Base-by-base conservation (phyloP, 1,140 invertebrate genomes). In the Drosophila lacertosa region DNA sequence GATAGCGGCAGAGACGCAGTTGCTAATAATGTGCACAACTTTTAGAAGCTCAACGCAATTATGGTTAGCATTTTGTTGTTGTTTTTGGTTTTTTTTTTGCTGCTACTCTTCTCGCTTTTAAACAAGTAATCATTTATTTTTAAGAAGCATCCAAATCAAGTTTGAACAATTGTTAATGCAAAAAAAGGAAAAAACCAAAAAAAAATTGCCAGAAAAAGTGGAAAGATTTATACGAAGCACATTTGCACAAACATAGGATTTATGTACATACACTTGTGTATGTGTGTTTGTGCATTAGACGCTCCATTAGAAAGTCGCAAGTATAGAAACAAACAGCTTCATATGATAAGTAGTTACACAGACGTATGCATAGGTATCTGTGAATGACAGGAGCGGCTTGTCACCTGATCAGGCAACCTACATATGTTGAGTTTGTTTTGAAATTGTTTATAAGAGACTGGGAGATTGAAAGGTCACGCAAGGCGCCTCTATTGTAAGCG, bases 131-230 rank as follows among this genome's bases (percentile, higher is more conserved):
- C 64, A 67, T 74, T 82, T 82, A 77, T 82, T 66, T 82, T 82
- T 83, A 83, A 82, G 70, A 67, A 83, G 79, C 79, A 83, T 82
- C 79, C 55, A 67, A 82, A 82, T 83, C 79, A 83, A 83, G 79
- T 83, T 82, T 82, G 50, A 44, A 71, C 74, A 83, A 83, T 78
- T 82, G 57, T 81, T 78, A 82, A 82, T 83, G 74, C 74, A 83
- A 78, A 60, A 58, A 64, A 42, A 11, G 20, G 4, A 37, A 53
- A 51, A 68, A 67, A 50, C 48, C 16, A 63, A 63, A 53, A 40
- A 32, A 53, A 33, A 63, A 44, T 35, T 37, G 42, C 33, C 59
- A 69, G 42, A 64, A 65, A 78, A 74, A 62, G 64, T 62, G 26
- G 35, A 74, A 70, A 77, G 64, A 83, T 83, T 77, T 71, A 82